A percentile compares a stretch with the other conserved stretches of the same genome.
Evolutionary conservation across 2,797 vertebrate species (phyloP).

Genomic region (Manis pentadactyla): DNA sequence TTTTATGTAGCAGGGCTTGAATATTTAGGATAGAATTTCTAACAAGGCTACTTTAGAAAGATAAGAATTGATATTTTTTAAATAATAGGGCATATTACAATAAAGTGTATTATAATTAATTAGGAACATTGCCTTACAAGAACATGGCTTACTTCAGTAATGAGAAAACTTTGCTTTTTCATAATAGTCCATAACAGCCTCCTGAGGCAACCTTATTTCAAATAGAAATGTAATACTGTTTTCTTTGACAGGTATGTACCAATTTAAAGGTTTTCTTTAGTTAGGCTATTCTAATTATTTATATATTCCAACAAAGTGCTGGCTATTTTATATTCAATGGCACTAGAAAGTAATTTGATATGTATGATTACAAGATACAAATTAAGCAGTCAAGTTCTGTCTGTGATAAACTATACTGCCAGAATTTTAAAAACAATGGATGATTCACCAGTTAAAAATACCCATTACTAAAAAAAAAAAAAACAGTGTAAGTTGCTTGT

Average conservation of each 20-base stretch:
- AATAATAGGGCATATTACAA: not conserved
- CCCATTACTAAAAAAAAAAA: not conserved
- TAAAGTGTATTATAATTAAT: not conserved
- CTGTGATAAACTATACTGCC: not conserved
- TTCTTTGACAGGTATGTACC: not conserved
- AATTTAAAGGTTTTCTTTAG: not conserved
- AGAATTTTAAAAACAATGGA: not conserved
- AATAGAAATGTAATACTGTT: not conserved
- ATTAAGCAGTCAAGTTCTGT: not conserved
- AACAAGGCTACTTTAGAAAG: constrained; percentile 7
- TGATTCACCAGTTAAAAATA: constrained; percentile 24
- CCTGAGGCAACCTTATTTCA: not conserved
- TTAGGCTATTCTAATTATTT: not conserved
- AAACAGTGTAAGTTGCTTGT: not conserved
- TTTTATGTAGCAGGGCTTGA: not conserved
- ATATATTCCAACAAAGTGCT: not conserved
- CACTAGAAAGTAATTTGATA: constrained; percentile 7
- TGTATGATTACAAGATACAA: not conserved
- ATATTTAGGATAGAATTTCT: not conserved
- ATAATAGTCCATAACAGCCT: not conserved
- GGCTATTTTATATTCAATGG: not conserved
- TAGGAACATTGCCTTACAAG: not conserved
- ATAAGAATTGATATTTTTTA: not conserved
- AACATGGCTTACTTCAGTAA: not conserved
- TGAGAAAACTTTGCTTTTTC: not conserved